phyloP scores from a whole-genome alignment of 2,888 invertebrate species.

The Nezara viridula region DNA sequence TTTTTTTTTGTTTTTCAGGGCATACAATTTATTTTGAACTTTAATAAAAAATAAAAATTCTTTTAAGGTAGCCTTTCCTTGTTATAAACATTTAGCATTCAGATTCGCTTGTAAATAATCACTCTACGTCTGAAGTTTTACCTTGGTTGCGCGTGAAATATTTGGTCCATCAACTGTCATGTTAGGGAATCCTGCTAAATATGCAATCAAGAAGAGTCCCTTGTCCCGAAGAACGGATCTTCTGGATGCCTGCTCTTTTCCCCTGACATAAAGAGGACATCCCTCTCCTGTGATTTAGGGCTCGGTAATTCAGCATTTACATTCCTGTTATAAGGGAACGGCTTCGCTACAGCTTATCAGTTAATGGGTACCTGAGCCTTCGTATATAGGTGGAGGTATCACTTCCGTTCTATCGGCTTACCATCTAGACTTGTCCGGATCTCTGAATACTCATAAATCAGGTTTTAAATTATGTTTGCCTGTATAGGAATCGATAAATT shows the following conservation, averaged over 20 bases:
- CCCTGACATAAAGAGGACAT: not conserved
- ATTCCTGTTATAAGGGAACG: not conserved
- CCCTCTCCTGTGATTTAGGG: not conserved
- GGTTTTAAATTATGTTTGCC: not conserved
- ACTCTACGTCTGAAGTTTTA: not conserved
- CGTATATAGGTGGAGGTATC: not conserved
- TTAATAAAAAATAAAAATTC: no score
- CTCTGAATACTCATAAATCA: not conserved
- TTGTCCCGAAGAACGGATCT: not conserved
- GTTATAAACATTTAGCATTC: no score
- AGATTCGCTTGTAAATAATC: no score
- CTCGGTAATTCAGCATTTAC: conserved; percentile 6
- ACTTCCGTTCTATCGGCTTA: not conserved
- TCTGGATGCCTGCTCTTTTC: not conserved
- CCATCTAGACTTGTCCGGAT: not conserved
- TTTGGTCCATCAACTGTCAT: not conserved
- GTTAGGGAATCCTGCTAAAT: not conserved
- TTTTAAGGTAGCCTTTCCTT: no score
- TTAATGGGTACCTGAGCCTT: not conserved
- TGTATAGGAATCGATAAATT: not conserved
- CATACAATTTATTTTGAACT: no score
- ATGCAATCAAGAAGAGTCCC: not conserved
- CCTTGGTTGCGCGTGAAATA: not conserved
- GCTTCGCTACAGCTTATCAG: not conserved
- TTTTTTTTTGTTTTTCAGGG: no score